These are phyloP conservation scores for Heliocidaris erythrogramma DNA, from an alignment of 35 echinoderm and acorn worm genomes.

Conservation along the genomic window DNA sequence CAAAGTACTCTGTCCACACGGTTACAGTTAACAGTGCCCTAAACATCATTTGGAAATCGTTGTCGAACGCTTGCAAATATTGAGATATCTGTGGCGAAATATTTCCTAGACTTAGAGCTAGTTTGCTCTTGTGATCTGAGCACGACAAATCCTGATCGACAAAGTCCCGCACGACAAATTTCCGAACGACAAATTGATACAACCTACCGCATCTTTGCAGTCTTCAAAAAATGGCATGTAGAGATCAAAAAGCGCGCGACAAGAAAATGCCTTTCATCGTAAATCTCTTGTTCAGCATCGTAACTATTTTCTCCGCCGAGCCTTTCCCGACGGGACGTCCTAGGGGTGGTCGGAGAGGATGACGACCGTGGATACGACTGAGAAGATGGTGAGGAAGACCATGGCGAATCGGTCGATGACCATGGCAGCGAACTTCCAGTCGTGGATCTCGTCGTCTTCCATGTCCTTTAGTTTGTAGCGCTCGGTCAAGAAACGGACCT, in stretches of 20 bases:
- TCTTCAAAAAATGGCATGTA: background rate
- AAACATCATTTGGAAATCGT: background rate
- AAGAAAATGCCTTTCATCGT: background rate
- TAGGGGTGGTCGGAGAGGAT: slow-evolving; percentile 59
- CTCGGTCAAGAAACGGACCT: slow-evolving; percentile 65
- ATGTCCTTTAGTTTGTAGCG: slow-evolving; percentile 61
- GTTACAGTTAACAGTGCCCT: background rate
- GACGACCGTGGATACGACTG: slow-evolving; percentile 53
- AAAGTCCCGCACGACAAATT: background rate
- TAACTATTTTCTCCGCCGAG: background rate
- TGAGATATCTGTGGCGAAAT: background rate
- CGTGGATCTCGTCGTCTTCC: slow-evolving; percentile 62
- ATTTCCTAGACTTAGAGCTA: background rate
- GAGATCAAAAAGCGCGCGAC: background rate
- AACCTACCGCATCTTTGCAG: background rate
- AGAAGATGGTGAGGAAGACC: slow-evolving; percentile 63
- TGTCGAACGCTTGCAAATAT: background rate
- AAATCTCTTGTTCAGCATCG: background rate
- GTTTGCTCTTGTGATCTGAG: background rate
- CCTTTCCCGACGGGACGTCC: background rate
- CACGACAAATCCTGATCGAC: background rate
- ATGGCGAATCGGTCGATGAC: slow-evolving; percentile 68
- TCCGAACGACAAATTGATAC: background rate
- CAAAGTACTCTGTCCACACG: background rate
- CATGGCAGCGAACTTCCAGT: slow-evolving; percentile 81